These are phyloP conservation scores for Glomeris maerens DNA, from an alignment of 1,140 invertebrate species.

Conservation along the genomic window DNA sequence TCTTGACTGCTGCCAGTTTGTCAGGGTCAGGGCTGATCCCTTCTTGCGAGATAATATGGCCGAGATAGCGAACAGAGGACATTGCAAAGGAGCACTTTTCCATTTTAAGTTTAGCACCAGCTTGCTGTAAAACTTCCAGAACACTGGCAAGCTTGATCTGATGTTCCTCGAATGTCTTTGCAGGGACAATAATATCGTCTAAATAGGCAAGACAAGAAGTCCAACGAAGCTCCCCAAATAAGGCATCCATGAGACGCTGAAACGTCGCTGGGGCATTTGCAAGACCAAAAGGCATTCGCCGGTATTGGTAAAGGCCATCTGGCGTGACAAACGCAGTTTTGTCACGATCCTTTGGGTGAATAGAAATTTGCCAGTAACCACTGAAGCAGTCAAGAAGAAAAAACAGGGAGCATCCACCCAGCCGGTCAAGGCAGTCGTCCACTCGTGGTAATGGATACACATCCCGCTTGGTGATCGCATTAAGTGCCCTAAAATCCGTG, in stretches of 20 bases:
- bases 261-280: background rate
- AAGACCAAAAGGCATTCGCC: conserved; percentile 5
- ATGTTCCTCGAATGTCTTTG: conserved; percentile 1
- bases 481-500: conserved; percentile 36
- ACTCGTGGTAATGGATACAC: conserved; percentile 38
- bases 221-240: background rate
- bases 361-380: conserved; percentile 26
- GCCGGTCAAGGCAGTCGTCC: conserved; percentile 29
- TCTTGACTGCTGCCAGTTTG: conserved; percentile 10
- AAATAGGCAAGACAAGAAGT: conserved; percentile 2
- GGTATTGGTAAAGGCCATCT: background rate
- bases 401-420: conserved; percentile 25
- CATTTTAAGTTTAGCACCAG: conserved; percentile 8
- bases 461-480: conserved; percentile 30
- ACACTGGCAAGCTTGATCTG: background rate
- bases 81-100: conserved; percentile 10
- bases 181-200: conserved; percentile 12
- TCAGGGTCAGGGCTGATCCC: background rate
- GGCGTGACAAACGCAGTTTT: conserved; percentile 5
- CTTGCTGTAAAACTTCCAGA: background rate
- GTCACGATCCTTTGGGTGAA: background rate
- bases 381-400: conserved; percentile 22
- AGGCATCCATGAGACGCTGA: background rate
- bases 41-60: conserved; percentile 7
- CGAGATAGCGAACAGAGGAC: conserved; percentile 6